These are phyloP conservation scores for Mesitornis unicolor DNA, from an alignment of 2,113 vertebrate species.

Conservation along the genomic window DNA sequence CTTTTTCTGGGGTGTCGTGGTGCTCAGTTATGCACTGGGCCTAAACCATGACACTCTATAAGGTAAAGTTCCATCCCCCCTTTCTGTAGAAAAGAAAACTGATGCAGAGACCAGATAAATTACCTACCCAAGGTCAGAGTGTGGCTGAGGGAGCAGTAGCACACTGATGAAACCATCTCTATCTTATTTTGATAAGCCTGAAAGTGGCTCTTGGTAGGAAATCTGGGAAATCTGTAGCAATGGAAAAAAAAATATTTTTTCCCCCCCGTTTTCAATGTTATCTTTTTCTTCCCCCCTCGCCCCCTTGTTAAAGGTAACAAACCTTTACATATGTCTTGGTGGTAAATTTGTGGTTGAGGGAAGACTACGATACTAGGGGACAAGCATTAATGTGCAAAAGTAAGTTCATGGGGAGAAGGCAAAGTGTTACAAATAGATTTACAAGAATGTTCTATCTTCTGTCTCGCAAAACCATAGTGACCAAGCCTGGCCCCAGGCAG, in stretches of 20 bases:
- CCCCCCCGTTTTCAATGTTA: neutral
- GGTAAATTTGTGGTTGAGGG: neutral
- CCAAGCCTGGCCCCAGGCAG: neutral
- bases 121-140: slow-evolving; percentile 16
- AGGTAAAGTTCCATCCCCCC: slow-evolving; percentile 32
- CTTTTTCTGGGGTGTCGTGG: too few relatives aligned
- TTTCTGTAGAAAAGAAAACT: slow-evolving; percentile 2
- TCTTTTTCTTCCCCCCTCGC: neutral
- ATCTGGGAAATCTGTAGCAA: neutral
- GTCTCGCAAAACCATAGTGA: neutral
- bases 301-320: neutral
- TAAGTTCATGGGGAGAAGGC: neutral
- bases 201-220: neutral
- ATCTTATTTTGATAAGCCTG: neutral
- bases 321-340: neutral
- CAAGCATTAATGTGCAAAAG: neutral
- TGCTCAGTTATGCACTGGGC: too few relatives aligned
- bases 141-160: neutral
- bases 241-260: neutral
- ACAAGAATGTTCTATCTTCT: neutral
- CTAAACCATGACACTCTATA: too few relatives aligned
- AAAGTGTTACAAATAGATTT: neutral
- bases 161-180: neutral
- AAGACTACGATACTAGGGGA: neutral
- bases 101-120: slow-evolving; percentile 19